phyloP scores from a whole-genome alignment of 2,113 vertebrate species.

The Strix uralensis region DNA sequence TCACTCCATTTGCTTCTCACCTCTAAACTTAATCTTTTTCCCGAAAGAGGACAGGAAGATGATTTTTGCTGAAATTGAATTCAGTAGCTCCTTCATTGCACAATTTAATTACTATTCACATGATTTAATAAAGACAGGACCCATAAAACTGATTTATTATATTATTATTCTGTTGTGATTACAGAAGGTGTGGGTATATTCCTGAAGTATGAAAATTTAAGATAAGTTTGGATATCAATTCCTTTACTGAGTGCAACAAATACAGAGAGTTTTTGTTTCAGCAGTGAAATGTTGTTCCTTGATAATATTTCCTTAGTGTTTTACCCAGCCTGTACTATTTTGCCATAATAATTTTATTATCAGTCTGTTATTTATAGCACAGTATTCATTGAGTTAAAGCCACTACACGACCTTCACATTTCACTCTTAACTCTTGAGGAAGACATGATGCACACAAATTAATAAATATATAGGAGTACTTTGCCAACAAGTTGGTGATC shows the following conservation, averaged over 20 bases:
- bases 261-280: neutral
- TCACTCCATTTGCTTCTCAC: neutral
- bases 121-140: constrained; percentile 45
- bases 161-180: constrained; percentile 45
- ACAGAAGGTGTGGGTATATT: neutral
- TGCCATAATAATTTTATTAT: neutral
- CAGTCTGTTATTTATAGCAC: neutral
- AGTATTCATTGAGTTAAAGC: neutral
- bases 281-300: neutral
- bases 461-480: neutral
- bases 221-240: constrained; percentile 3
- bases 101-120: constrained; percentile 52
- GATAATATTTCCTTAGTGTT: neutral
- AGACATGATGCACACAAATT: neutral
- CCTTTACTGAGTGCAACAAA: neutral
- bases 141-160: constrained; percentile 39
- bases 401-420: neutral
- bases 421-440: neutral
- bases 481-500: neutral
- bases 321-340: neutral
- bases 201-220: constrained; percentile 41
- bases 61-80: constrained; percentile 43
- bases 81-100: constrained; percentile 9
- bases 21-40: neutral
- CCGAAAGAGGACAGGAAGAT: neutral